Conservation (phyloP, 2,888 invertebrate genomes). For the Drosophila borealis region DNA sequence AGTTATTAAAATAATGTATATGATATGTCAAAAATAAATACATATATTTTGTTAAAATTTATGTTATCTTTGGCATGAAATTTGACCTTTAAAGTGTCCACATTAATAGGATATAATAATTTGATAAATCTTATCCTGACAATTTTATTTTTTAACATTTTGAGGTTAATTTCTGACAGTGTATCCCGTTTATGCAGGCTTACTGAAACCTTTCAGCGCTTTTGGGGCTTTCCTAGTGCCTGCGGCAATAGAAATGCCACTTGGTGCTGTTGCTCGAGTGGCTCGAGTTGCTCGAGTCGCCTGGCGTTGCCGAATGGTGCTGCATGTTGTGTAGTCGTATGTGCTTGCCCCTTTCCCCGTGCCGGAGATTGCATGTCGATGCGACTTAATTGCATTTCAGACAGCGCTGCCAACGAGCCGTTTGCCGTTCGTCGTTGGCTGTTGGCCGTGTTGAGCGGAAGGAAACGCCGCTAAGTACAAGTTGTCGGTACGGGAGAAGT, state of each 20-base stretch:
- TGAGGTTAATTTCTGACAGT: not conserved
- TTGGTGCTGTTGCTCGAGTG: conserved; percentile 11
- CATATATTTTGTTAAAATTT: too few species aligned
- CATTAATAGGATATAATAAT: too few species aligned
- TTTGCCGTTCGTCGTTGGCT: conserved; percentile 25
- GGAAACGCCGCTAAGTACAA: conserved; percentile 75
- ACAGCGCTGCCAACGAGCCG: conserved; percentile 74
- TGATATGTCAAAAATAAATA: too few species aligned
- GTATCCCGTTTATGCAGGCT: conserved; percentile 6
- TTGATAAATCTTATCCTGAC: too few species aligned
- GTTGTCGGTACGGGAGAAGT: conserved; percentile 44
- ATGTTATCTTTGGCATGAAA: too few species aligned
- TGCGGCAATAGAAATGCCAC: conserved; percentile 28
- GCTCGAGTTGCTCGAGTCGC: conserved; percentile 9
- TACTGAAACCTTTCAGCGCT: conserved; percentile 62
- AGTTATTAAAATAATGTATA: too few species aligned
- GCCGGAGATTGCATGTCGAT: conserved; percentile 81
- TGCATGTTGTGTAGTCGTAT: conserved; percentile 33
- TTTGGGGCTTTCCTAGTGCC: conserved; percentile 48
- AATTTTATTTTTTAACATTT: too few species aligned
- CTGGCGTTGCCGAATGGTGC: conserved; percentile 13
- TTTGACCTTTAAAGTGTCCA: too few species aligned
- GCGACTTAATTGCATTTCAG: conserved; percentile 79
- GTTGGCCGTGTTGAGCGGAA: conserved; percentile 66
- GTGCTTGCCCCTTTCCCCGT: conserved; percentile 22